Evolutionary conservation across 23 tunicate species (phyloP), one percentile per base, ranked within the genome.

Genomic region (Trididemnum clinides): DNA sequence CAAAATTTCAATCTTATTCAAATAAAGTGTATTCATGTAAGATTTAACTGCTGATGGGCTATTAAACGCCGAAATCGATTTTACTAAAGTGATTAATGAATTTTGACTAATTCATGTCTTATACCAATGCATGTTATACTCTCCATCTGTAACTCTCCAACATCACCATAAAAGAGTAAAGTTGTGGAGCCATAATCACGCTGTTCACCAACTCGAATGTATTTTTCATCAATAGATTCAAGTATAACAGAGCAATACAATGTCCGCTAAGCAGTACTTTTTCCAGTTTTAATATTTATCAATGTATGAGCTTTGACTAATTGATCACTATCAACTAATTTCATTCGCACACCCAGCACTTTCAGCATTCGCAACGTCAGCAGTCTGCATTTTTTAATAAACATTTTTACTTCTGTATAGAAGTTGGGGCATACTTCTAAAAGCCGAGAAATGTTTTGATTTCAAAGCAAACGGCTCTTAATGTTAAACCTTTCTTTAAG

Each of bases 161-260:
- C 71, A 10, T 83, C 51, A 65, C 83, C 97, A 78, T 92, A 91
- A 58, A 87, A 92, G 50, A 92, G 50, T 64, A 92, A 36, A 2
- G 97, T 87, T 20, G 87, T 51, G 1, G 91, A 87, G 23, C 97
- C 97, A 92, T 92, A 92, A 87, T 92, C 97, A 3, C 85, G 74
- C 77, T 92, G 97, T 29, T 72, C 87, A 21, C 97, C 97, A 19
- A 92, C 65, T 1, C 97, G 62, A 2, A 87, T 39, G 51, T 83
- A 91, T 15, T 70, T 70, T 1, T 78, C 71, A 57, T 64, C 27
- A 1, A 66, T 18, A 27, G 50, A 63, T 1, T 73, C 21, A 23
- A 88, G 71, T 7, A 92, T 1, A 15, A 91, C 88, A 20, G 97
- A 91, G 64, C 87, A 92, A 81, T 82, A 85, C 15, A 87, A 44